Conservation (phyloP, 2,888 invertebrate genomes). For the Platerodrilus igneus region DNA sequence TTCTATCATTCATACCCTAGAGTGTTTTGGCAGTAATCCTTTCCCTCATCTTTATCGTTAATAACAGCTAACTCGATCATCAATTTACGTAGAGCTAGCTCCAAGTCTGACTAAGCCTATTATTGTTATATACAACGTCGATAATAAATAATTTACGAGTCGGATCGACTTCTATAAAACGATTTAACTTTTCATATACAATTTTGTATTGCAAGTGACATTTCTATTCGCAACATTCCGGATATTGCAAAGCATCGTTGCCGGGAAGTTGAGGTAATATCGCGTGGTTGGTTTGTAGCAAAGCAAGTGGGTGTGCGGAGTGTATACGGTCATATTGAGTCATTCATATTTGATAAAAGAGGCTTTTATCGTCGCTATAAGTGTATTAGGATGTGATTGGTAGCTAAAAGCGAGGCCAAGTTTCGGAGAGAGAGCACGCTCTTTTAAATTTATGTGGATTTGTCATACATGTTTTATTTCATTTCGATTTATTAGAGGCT, state of each 20-base stretch:
- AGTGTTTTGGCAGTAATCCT: no score
- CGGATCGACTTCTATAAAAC: no score
- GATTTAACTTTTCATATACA: no score
- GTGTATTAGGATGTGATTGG: conserved; percentile 39
- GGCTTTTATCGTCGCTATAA: conserved; percentile 36
- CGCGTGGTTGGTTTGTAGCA: conserved; percentile 8
- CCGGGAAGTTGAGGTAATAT: conserved; percentile 15
- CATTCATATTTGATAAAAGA: conserved; percentile 38
- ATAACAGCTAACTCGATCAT: no score
- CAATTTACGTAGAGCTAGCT: no score
- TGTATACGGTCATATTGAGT: conserved; percentile 30
- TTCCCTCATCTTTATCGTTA: no score
- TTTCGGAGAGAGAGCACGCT: conserved; percentile 31
- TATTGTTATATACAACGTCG: no score
- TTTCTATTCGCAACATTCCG: conserved; percentile 16
- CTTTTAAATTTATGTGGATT: conserved; percentile 31
- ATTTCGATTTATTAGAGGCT: no score
- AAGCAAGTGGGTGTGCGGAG: conserved; percentile 11
- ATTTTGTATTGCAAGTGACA: conserved; percentile 17
- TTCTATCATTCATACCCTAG: no score
- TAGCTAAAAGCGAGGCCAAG: conserved; percentile 37
- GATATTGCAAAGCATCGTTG: conserved; percentile 11
- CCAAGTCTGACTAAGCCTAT: no score
- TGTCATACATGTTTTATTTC: no score
- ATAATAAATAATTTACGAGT: no score